Conservation (phyloP, 2,797 vertebrate genomes). For the Pseudochirops corinnae region DNA sequence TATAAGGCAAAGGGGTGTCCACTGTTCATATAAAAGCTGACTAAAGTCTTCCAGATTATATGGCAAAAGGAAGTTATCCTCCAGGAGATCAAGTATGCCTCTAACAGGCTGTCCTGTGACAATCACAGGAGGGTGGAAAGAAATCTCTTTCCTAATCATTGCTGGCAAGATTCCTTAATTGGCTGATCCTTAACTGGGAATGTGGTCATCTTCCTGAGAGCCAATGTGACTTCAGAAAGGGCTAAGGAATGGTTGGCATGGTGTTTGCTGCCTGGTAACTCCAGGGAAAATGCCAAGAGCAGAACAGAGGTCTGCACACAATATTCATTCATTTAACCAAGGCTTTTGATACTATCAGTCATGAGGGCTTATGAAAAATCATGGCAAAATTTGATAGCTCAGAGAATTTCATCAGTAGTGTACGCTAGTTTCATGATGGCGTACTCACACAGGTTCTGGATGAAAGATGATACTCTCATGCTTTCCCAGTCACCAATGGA, state of each 20-base stretch:
- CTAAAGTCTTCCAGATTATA: background rate
- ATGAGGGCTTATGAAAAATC: background rate
- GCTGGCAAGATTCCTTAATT: background rate
- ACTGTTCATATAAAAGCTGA: background rate
- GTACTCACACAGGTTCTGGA: background rate
- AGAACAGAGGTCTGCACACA: background rate
- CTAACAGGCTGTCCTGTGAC: background rate
- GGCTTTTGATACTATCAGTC: background rate
- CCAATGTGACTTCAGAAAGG: background rate
- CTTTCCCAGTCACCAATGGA: background rate
- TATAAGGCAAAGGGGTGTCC: background rate
- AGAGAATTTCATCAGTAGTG: background rate
- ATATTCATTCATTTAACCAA: background rate
- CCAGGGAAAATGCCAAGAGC: background rate
- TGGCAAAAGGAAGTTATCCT: background rate
- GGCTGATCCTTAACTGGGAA: background rate
- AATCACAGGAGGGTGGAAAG: too few species aligned
- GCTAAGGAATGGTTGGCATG: background rate
- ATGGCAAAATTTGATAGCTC: background rate
- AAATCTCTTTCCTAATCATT: background rate
- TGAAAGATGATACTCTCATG: background rate
- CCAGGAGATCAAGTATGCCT: background rate
- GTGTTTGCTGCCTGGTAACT: background rate
- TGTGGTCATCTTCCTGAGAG: background rate
- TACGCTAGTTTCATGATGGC: background rate